A percentile compares a stretch with the other conserved stretches of the same genome.
Evolutionary conservation across 1,140 invertebrate species (phyloP).

Genomic region (Frieseomelitta varia): DNA sequence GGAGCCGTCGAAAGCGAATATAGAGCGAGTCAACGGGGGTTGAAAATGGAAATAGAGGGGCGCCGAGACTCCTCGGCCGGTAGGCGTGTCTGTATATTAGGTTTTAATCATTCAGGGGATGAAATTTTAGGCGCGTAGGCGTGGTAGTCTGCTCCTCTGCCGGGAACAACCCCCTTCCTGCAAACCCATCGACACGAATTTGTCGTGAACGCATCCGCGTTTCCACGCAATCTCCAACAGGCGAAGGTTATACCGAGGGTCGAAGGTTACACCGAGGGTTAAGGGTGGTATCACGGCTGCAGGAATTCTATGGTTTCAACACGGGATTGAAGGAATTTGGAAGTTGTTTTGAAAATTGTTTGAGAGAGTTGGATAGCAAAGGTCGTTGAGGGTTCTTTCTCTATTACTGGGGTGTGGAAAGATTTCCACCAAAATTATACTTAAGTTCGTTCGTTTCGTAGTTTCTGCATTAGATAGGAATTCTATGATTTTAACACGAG

Average conservation of each 20-base stretch:
- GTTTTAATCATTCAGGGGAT: slow-evolving; percentile 82
- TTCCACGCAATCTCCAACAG: slow-evolving; percentile 18
- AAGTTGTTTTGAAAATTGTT: too few relatives aligned
- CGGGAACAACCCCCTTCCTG: slow-evolving; percentile 79
- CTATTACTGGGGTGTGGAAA: too few relatives aligned
- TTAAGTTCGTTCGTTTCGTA: too few relatives aligned
- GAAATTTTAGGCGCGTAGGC: slow-evolving; percentile 80
- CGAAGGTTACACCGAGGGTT: neutral
- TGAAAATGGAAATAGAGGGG: slow-evolving; percentile 29
- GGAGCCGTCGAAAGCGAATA: slow-evolving; percentile 19
- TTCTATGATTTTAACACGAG: too few relatives aligned
- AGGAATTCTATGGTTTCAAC: neutral
- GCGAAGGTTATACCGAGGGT: neutral
- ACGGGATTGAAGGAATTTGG: too few relatives aligned
- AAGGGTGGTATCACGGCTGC: neutral
- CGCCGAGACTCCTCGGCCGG: slow-evolving; percentile 34
- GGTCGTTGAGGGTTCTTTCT: too few relatives aligned
- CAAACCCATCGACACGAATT: slow-evolving; percentile 37
- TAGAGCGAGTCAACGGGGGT: neutral
- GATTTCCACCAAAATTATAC: too few relatives aligned
- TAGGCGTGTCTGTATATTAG: slow-evolving; percentile 81
- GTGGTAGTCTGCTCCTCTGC: slow-evolving; percentile 80
- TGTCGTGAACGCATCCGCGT: slow-evolving; percentile 51
- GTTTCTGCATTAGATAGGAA: too few relatives aligned
- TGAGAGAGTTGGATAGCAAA: too few relatives aligned